Evolutionary conservation across 2,888 invertebrate species (phyloP).

Genomic region (Ctenicera cuprea): DNA sequence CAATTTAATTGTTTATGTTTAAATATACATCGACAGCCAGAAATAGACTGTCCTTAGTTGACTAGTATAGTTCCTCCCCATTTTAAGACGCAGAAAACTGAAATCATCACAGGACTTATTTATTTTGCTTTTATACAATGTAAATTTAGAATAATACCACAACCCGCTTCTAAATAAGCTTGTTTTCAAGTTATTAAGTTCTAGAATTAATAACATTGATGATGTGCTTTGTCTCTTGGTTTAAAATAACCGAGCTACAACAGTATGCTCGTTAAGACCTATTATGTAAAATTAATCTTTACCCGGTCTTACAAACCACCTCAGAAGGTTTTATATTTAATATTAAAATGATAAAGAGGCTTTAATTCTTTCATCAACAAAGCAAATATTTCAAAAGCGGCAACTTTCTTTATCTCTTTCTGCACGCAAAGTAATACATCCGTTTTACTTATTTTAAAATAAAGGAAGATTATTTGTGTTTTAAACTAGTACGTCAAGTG

Average conservation of each 20-base stretch:
- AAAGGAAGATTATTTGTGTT: background rate
- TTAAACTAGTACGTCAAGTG: background rate
- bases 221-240: slow-evolving; percentile 1
- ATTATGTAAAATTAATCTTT: slow-evolving; percentile 17
- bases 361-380: background rate
- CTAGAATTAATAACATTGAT: slow-evolving; percentile 9
- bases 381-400: slow-evolving; percentile 5
- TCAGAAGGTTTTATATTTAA: background rate
- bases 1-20: slow-evolving; percentile 2
- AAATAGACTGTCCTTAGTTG: no score
- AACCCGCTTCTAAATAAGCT: background rate
- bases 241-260: background rate
- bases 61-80: no score
- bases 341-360: slow-evolving; percentile 22
- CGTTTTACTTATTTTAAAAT: background rate
- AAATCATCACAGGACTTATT: background rate
- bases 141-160: background rate
- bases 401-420: background rate
- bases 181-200: background rate
- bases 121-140: background rate
- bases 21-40: no score
- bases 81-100: background rate
- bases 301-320: background rate
- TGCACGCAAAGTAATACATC: slow-evolving; percentile 11
- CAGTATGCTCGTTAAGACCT: background rate